Conservation (phyloP, 2,113 vertebrate species). For the Salvator merianae region DNA sequence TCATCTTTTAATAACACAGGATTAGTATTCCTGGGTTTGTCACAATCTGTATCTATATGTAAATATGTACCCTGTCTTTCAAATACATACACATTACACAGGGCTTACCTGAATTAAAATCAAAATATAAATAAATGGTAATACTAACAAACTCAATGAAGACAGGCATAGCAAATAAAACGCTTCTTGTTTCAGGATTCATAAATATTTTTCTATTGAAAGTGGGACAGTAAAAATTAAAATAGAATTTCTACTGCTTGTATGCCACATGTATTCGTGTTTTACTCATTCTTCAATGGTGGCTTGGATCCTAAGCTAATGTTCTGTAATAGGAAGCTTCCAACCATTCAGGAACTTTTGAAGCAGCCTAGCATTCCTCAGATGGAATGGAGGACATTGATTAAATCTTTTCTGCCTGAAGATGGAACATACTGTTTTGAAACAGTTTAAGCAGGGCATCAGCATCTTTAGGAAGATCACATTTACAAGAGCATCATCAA, state of each 20-base stretch:
- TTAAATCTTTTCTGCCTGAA: too few species aligned
- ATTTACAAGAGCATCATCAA: too few species aligned
- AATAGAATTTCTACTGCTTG: background rate
- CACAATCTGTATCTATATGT: background rate
- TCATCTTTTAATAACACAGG: background rate
- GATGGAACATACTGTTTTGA: too few species aligned
- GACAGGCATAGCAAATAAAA: background rate
- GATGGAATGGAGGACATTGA: background rate
- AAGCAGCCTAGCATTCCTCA: background rate
- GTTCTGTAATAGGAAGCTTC: background rate
- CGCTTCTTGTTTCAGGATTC: background rate
- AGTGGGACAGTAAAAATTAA: slow-evolving; percentile 25
- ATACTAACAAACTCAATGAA: background rate
- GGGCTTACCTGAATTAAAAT: background rate
- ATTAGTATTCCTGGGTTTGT: background rate
- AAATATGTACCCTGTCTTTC: background rate
- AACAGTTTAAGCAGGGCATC: too few species aligned
- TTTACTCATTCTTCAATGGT: background rate
- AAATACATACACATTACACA: background rate
- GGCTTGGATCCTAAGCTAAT: background rate
- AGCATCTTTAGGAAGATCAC: too few species aligned
- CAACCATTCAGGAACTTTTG: background rate
- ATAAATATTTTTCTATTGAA: background rate
- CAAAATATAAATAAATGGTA: background rate
- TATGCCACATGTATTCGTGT: background rate